Evolutionary conservation across 92 coral and sea anemone genomes (phyloP), one percentile per base, ranked within the genome.

Genomic region (Pocillopora meandrina): DNA sequence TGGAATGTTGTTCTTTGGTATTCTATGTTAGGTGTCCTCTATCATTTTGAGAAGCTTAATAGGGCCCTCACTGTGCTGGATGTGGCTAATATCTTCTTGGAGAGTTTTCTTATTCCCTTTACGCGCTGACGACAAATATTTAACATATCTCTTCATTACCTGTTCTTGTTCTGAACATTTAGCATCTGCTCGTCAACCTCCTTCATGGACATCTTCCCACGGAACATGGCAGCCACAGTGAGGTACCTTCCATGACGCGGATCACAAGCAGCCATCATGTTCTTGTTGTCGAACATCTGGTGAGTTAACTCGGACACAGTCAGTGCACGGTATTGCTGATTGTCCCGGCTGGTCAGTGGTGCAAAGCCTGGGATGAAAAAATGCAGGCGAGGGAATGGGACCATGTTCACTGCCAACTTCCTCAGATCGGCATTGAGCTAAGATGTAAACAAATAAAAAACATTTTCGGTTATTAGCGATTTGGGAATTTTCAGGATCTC

Each of bases 201-300:
- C 78, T 92, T 92, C 95, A 92, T 92, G 65, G 95, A 92, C 89
- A 92, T 90, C 63, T 82, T 85, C 11, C 95, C 95, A 16, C 98
- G 95, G 70, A 92, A 95, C 86, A 95, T 91, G 34, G 96, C 88
- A 17, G 98, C 95, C 12, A 93, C 98, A 0, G 98, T 92, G 56
- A 95, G 92, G 58, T 95, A 95, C 34, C 96, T 88, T 34, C 98
- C 98, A 71, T 92, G 98, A 31, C 94, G 90, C 36, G 98, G 98
- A 79, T 95, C 97, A 65, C 98, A 95, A 8, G 98, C 98, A 69
- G 98, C 98, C 98, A 95, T 95, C 98, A 95, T 95, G 95, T 93
- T 95, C 87, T 95, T 95, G 72, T 89, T 88, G 69, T 95, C 98
- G 58, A 95, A 95, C 98, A 95, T 95, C 78, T 95, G 98, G 59